phyloP scores from a whole-genome alignment of 2,113 vertebrate genomes.

The Etheostoma cragini region DNA sequence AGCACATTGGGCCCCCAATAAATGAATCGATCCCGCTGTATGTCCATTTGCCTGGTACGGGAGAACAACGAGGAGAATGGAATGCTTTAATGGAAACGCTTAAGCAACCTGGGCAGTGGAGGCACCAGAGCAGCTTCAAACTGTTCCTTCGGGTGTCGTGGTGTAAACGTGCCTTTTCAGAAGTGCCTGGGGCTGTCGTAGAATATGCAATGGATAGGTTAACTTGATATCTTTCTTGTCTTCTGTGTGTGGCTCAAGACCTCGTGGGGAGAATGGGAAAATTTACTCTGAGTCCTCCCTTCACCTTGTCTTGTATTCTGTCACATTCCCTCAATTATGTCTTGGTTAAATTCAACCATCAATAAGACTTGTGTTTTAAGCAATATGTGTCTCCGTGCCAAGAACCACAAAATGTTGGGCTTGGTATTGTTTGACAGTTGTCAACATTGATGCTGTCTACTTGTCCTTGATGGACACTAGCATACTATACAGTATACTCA shows the following conservation, averaged over 20 bases:
- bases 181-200: conserved; percentile 26
- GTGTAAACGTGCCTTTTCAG: conserved; percentile 36
- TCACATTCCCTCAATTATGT: neutral
- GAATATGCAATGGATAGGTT: conserved; percentile 51
- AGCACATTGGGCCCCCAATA: conserved; percentile 61
- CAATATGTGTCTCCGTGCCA: neutral
- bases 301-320: neutral
- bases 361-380: neutral
- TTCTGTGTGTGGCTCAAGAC: conserved; percentile 39
- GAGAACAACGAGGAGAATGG: conserved; percentile 46
- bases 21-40: conserved; percentile 78
- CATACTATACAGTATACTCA: neutral
- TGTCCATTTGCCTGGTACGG: conserved; percentile 53
- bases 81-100: conserved; percentile 71
- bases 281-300: neutral
- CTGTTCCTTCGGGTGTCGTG: conserved; percentile 53
- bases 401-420: neutral
- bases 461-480: neutral
- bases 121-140: conserved; percentile 41
- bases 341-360: neutral
- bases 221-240: conserved; percentile 55
- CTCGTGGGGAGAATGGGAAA: neutral
- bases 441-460: neutral
- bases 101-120: conserved; percentile 44
- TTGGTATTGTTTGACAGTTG: too few species aligned